These are phyloP conservation scores for Nesogale talazaci DNA, from an alignment of 2,113 vertebrate species.

Conservation along the genomic window DNA sequence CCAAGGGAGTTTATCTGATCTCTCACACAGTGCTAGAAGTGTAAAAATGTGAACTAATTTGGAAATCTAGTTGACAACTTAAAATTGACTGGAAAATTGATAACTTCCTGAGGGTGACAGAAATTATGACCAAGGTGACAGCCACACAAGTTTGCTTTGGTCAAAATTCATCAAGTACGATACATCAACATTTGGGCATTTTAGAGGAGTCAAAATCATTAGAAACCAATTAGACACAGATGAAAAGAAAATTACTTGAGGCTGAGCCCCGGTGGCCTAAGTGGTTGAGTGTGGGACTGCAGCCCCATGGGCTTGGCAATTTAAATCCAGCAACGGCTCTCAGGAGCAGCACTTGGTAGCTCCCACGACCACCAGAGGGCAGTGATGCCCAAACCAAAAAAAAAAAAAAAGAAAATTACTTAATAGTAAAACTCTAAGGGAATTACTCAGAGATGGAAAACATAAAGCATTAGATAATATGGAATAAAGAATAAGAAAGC, in stretches of 20 bases:
- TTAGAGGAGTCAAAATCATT: background rate
- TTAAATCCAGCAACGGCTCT: too few species aligned
- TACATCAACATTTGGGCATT: background rate
- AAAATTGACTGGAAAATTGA: background rate
- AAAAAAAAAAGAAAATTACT: conserved; percentile 51
- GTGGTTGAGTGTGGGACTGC: too few species aligned
- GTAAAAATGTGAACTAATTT: background rate
- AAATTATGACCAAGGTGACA: background rate
- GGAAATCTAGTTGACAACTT: background rate
- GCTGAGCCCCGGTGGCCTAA: too few species aligned
- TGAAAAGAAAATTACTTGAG: conserved; percentile 29
- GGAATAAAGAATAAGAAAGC: too few species aligned
- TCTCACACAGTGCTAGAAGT: background rate
- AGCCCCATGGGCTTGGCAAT: too few species aligned
- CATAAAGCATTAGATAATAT: background rate
- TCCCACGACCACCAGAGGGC: too few species aligned
- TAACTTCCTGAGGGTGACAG: background rate
- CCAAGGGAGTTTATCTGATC: background rate
- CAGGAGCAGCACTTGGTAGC: too few species aligned
- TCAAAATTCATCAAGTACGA: conserved; percentile 26
- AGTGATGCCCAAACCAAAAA: too few species aligned
- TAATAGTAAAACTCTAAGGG: background rate
- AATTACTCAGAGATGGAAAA: conserved; percentile 12
- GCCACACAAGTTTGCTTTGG: background rate
- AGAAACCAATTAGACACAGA: background rate